Base-by-base conservation (phyloP, 2,888 invertebrate species). In the Athalia circularis region DNA sequence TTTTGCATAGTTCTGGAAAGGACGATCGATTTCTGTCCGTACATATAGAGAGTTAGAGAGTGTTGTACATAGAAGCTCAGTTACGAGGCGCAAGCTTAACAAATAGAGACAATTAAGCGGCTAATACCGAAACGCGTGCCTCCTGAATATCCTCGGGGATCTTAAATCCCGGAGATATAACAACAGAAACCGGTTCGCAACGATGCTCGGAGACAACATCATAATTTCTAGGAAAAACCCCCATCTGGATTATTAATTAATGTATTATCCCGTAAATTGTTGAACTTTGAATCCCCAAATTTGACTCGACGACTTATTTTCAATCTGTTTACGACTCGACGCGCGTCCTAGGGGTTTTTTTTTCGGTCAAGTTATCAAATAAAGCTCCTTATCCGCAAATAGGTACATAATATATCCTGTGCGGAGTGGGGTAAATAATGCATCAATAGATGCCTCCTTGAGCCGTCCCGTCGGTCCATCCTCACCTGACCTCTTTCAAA, bases 51-150 rank as follows among this genome's bases (percentile, higher is more conserved):
- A n/a, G n/a, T n/a, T 48, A 3, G 65, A 47, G 15, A 29, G 4
- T 1, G 9, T 6, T 64, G 64, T 9, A 64, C 50, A 50, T 5
- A 29, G 13, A 43, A 72, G 13, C 11, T 54, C 29, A 75, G 62
- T 75, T 62, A 75, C 11, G 52, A 65, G 77, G 11, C n/a, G 48
- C 54, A 81, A 83, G 80, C 80, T 83, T 81, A 83, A 83, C 85
- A 86, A 86, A 86, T 84, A 83, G 84, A 83, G 84, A 85, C 86
- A 84, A 87, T 87, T 86, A 86, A 86, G 81, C 84, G 83, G 85
- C 83, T 83, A 84, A 84, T 84, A 85, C 85, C 84, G 83, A 82
- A 83, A 83, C 81, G 82, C 82, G 81, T 77, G 82, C 82, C 82
- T 81, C 76, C 80, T 82, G 79, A 77, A 79, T 79, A 84, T 86